Base-by-base conservation (phyloP, 2,797 vertebrate species). In the Micrastur ruficollis region DNA sequence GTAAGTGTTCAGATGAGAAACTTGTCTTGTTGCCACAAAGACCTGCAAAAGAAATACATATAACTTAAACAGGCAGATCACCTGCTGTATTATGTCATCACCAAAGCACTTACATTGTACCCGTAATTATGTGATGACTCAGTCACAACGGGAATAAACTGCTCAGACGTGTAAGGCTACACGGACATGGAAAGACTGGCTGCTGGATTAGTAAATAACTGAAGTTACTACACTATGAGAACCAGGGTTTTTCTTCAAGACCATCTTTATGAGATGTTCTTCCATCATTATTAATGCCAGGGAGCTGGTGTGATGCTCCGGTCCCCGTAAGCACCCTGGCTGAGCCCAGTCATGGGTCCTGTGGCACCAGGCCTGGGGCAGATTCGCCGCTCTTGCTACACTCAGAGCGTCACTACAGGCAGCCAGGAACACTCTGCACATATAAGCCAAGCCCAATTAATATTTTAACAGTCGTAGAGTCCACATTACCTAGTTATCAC, bases 301-400 rank as follows among this genome's bases (percentile, higher is more conserved):
- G 25, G 49, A 66, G 13, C 5, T 0, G 2, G 13, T 18, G 8
- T n/a, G 19, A 40, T 13, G 10, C 5, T 74, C 6, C 32, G 29
- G 23, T 14, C 42, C 18, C 7, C 3, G 0, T 15, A 36, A n/a
- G 19, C 11, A 19, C 14, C 14, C 14, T 49, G 26, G 3, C 23
- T 34, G 5, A 74, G 9, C 6, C 6, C 29, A 73, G 49, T 2
- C 38, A 11, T 1, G 5, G 21, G 21, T 8, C 36, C 19, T 16
- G 31, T 52, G 20, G 42, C n/a, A 89, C 15, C 22, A 40, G n/a
- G 6, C 9, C 26, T 22, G 1, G 7, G 11, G 32, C 2, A 1
- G 5, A 19, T 49, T 27, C 2, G 6, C 27, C 34, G 21, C 16
- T 61, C 61, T 27, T 63, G 6, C 36, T 56, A 12, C 0, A 4